Evolutionary conservation across 2,113 vertebrate species (phyloP), one percentile per base, ranked within the genome.

Genomic region (Oncorhynchus masou): DNA sequence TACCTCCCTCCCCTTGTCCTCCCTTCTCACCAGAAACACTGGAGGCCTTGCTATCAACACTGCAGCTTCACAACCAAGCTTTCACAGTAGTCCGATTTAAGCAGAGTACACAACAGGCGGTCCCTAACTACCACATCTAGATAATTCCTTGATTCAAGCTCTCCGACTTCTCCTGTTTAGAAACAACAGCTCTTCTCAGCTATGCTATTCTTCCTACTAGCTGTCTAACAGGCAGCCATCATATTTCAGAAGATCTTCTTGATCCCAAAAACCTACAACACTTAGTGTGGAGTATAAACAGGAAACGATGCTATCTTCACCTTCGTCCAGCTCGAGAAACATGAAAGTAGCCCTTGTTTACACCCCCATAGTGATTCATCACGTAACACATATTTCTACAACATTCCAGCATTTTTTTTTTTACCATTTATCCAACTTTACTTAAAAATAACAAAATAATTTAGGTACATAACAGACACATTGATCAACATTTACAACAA

Each of bases 281-380:
- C 64, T 76, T 68, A 74, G 83, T 54, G 60, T 19, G 71, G 29
- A 48, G 71, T 74, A 84, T 88, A 89, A 90, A 92, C 91, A 91
- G 89, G 89, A 92, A 91, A 70, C 49, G 76, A 87, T 89, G 54
- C 68, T 83, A 91, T 92, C 91, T 64, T 73, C 57, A 73, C 76
- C 68, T 54, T 54, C 49, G 15, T 16, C 51, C 51, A 16, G 16
- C 16, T 20, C 79, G 64, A 83, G 87, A 76, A 84, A 89, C 84
- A 86, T 85, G 69, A 86, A 88, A 79, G 74, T 67, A 59, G 54
- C 51, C 64, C 57, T 75, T 31, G 71, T 66, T 76, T 71, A 60
- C 80, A 5, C 29, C 24, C 57, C 74, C 68, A 13, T 89, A 87
- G 89, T 85, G 78, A 15, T 15, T 67, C 22, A 31, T 67, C 65